phyloP scores from a whole-genome alignment of 2,113 vertebrate genomes.

The Romanogobio albipinnatus region DNA sequence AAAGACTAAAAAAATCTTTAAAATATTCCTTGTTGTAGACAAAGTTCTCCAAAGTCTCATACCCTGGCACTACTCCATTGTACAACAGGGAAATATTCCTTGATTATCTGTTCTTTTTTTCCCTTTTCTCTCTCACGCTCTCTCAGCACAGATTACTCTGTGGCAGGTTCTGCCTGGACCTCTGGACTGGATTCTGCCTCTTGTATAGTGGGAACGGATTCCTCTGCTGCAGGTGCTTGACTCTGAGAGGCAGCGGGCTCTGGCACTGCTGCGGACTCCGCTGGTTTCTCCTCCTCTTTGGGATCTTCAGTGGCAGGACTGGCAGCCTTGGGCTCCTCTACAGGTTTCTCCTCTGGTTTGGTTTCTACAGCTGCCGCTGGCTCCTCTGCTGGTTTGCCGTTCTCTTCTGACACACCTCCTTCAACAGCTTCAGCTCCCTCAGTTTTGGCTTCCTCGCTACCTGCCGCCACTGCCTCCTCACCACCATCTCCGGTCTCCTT shows the following conservation, averaged over 20 bases:
- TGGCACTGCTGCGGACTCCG: constrained; percentile 56
- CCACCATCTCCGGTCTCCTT: constrained; percentile 84
- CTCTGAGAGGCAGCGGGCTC: constrained; percentile 66
- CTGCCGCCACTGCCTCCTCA: constrained; percentile 70
- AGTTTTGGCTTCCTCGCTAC: constrained; percentile 74
- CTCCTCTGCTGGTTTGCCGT: constrained; percentile 65
- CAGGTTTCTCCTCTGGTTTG: constrained; percentile 72
- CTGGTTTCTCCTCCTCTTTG: constrained; percentile 64
- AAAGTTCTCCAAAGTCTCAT: constrained; percentile 88
- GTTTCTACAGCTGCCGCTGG: constrained; percentile 56
- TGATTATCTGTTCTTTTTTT: constrained; percentile 74
- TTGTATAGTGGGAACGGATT: constrained; percentile 75
- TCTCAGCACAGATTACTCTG: constrained; percentile 71
- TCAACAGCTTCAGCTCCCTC: constrained; percentile 64
- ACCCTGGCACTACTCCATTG: constrained; percentile 88
- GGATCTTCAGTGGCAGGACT: constrained; percentile 49
- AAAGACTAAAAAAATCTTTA: constrained; percentile 76
- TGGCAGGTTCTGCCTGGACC: constrained; percentile 74
- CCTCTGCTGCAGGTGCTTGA: constrained; percentile 79
- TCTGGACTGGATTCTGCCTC: constrained; percentile 83
- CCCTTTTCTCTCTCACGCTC: constrained; percentile 45
- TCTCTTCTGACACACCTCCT: constrained; percentile 67
- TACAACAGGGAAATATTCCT: constrained; percentile 86
- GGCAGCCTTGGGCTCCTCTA: constrained; percentile 73
- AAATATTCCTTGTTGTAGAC: constrained; percentile 92